phyloP scores from a whole-genome alignment of 2,113 vertebrate species.

The Chascanopsetta lugubris region DNA sequence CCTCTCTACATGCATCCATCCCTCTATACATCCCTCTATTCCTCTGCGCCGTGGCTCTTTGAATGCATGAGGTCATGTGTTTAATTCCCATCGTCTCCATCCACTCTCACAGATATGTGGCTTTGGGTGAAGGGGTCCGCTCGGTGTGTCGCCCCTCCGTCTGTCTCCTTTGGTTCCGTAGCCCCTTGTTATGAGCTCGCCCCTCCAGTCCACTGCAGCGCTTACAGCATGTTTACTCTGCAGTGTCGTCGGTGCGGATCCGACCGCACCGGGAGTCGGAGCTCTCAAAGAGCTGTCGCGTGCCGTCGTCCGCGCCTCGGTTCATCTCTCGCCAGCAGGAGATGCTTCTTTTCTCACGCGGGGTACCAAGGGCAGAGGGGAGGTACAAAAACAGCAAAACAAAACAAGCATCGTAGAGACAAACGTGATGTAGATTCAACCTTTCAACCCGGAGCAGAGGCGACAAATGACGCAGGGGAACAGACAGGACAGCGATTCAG shows the following conservation, averaged over 20 bases:
- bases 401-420: constrained; percentile 28
- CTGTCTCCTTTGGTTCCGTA: constrained; percentile 44
- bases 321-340: constrained; percentile 22
- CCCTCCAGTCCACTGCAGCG: constrained; percentile 54
- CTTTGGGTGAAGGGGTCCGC: too few relatives aligned
- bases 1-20: too few relatives aligned
- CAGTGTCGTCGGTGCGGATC: constrained; percentile 56
- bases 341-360: constrained; percentile 11
- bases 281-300: constrained; percentile 38
- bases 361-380: background rate
- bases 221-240: constrained; percentile 71
- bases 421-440: constrained; percentile 52
- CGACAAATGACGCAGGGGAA: constrained; percentile 6
- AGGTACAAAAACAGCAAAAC: background rate
- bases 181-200: constrained; percentile 51
- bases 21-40: too few relatives aligned
- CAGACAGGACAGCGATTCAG: constrained; percentile 28
- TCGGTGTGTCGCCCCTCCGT: constrained; percentile 52
- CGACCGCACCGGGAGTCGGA: constrained; percentile 43
- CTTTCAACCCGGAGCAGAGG: constrained; percentile 45
- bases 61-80: too few relatives aligned
- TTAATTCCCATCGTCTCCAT: too few relatives aligned
- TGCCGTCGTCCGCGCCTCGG: constrained; percentile 14
- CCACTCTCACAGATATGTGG: too few relatives aligned
- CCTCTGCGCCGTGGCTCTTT: too few relatives aligned